phyloP scores from a whole-genome alignment of 2,113 vertebrate genomes.

The Lontra canadensis region DNA sequence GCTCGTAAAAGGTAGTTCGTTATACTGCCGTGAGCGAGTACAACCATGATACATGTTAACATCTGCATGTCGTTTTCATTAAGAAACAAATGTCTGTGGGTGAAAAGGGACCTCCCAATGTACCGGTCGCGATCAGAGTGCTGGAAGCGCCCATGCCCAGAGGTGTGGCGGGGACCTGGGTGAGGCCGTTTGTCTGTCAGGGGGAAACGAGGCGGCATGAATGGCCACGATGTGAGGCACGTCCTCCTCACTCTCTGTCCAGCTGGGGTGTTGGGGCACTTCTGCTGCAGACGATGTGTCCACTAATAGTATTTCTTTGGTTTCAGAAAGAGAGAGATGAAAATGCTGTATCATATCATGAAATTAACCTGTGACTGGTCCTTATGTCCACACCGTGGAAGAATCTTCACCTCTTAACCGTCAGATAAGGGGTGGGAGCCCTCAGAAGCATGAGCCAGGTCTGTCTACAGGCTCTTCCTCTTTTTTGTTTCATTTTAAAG shows the following conservation, averaged over 20 bases:
- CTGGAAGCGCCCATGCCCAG: neutral
- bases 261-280: neutral
- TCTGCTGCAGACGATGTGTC: neutral
- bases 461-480: neutral
- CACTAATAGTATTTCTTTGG: neutral
- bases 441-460: neutral
- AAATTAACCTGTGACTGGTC: neutral
- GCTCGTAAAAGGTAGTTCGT: conserved; percentile 34
- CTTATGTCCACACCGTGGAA: neutral
- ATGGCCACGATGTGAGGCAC: neutral
- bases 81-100: conserved; percentile 67
- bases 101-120: conserved; percentile 43
- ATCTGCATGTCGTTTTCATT: conserved; percentile 56
- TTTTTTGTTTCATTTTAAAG: neutral
- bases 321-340: neutral
- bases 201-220: neutral
- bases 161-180: neutral
- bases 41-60: conserved; percentile 64
- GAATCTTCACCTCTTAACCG: neutral
- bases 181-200: fast-evolving
- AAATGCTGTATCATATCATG: neutral
- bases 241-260: neutral
- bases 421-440: neutral
- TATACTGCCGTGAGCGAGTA: conserved; percentile 37
- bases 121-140: conserved; percentile 27